Conservation (phyloP, 2,888 invertebrate species). For the Syrphus vitripennis region DNA sequence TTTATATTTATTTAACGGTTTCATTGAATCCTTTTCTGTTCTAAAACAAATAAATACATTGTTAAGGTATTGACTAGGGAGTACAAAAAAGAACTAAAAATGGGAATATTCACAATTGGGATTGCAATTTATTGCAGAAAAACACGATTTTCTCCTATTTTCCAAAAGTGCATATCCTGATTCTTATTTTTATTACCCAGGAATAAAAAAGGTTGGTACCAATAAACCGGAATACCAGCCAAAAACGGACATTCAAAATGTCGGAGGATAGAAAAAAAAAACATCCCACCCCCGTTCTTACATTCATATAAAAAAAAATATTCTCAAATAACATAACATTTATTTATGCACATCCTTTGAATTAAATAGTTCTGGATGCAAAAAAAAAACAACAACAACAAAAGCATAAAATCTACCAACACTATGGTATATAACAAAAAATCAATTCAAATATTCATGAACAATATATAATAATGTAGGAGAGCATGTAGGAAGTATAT, state of each 20-base stretch:
- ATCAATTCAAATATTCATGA: slow-evolving; percentile 58
- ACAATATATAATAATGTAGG: not conserved
- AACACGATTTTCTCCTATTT: slow-evolving; percentile 23
- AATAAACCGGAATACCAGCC: slow-evolving; percentile 10
- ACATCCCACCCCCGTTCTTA: not conserved
- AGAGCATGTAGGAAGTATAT: not conserved
- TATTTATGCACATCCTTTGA: slow-evolving; percentile 60
- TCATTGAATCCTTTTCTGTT: not conserved
- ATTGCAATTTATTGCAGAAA: slow-evolving; percentile 47
- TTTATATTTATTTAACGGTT: too few relatives aligned
- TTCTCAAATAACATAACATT: slow-evolving; percentile 55
- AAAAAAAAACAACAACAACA: not conserved
- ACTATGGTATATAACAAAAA: slow-evolving; percentile 5
- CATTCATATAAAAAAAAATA: not conserved
- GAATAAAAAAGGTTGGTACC: not conserved
- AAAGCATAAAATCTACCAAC: slow-evolving; percentile 1
- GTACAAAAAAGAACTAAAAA: not conserved
- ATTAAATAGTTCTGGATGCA: slow-evolving; percentile 36
- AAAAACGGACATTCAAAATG: slow-evolving; percentile 17
- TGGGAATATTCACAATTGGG: slow-evolving; percentile 15
- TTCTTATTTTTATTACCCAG: slow-evolving; percentile 18
- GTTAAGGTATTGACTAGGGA: not conserved
- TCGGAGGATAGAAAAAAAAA: not conserved
- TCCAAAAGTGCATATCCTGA: slow-evolving; percentile 55
- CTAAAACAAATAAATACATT: not conserved